Conservation (phyloP, 2,113 vertebrate genomes). For the Arvicanthis niloticus region DNA sequence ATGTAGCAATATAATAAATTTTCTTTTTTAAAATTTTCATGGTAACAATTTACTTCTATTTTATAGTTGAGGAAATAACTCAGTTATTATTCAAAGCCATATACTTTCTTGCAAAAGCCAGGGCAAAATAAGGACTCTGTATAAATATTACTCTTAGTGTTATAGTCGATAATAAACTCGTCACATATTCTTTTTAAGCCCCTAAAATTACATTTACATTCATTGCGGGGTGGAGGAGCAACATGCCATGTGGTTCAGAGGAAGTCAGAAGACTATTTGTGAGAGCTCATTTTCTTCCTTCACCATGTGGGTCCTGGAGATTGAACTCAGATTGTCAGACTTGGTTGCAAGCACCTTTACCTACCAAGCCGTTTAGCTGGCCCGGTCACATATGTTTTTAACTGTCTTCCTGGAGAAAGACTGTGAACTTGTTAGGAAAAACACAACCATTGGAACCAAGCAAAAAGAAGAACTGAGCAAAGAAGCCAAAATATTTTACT, state of each 20-base stretch:
- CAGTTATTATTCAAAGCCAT: neutral
- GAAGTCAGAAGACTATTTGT: neutral
- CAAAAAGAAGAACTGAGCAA: neutral
- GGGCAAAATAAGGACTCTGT: neutral
- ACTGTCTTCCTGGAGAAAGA: neutral
- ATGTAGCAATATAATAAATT: neutral
- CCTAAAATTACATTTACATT: neutral
- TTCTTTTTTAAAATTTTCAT: neutral
- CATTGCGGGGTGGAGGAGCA: neutral
- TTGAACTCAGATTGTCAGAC: neutral
- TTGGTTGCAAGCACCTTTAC: neutral
- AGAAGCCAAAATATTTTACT: neutral
- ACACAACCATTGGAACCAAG: neutral
- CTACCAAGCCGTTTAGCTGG: neutral
- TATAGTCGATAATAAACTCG: neutral
- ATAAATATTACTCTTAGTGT: neutral
- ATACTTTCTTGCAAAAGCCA: neutral
- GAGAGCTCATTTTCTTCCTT: neutral
- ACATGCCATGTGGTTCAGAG: neutral
- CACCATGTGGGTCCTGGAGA: too few relatives aligned
- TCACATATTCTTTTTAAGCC: neutral
- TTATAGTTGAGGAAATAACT: neutral
- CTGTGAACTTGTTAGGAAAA: neutral
- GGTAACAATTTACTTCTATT: neutral
- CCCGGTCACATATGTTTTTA: neutral